Base-by-base conservation (phyloP, 2,888 invertebrate species). In the Autographa gamma region DNA sequence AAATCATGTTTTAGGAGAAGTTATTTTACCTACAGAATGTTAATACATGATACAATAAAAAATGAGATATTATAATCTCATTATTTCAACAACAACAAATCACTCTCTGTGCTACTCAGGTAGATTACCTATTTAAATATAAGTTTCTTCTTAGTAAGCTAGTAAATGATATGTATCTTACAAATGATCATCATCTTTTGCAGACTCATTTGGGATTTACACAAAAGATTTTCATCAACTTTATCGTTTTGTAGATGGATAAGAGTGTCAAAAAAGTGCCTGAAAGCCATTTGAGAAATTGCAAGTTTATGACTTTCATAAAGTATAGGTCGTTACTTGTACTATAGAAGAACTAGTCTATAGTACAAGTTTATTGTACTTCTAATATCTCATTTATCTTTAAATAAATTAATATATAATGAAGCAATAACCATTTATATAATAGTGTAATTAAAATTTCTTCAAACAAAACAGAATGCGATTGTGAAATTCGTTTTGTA, bases 181-280 rank as follows among this genome's bases (percentile, higher is more conserved):
- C 5, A 56, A 56, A 56, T 25, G 54, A 19, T 25, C n/a, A 16
- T 25, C 11, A 56, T 56, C 19, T 56, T 18, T 54, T 54, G 54
- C 54, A 19, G 48, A 25, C 54, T 56, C 54, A 56, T 56, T 56
- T 56, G 54, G 25, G 19, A 56, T 25, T 56, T 56, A 56, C 54
- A 25, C 19, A 56, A 56, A 18, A 54, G 54, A 13, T 48, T 56
- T 25, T 25, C 11, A 25, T 25, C 54, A 25, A 25, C 19, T 19
- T 56, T 25, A 19, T 8, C 54, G 19, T 9, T n/a, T 16, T 18
- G 54, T 9, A 56, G 54, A 56, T 25, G 25, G 54, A 56, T 56
- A 56, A 25, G 19, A 25, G 14, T 56, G 19, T 56, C 54, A 25
- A 25, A 25, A 25, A 56, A 19, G 19, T 19, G 25, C 25, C 48